A percentile compares a stretch with the other conserved stretches of the same genome.
phyloP scores from a whole-genome alignment of 2,113 vertebrate genomes.

The Gila orcuttii region DNA sequence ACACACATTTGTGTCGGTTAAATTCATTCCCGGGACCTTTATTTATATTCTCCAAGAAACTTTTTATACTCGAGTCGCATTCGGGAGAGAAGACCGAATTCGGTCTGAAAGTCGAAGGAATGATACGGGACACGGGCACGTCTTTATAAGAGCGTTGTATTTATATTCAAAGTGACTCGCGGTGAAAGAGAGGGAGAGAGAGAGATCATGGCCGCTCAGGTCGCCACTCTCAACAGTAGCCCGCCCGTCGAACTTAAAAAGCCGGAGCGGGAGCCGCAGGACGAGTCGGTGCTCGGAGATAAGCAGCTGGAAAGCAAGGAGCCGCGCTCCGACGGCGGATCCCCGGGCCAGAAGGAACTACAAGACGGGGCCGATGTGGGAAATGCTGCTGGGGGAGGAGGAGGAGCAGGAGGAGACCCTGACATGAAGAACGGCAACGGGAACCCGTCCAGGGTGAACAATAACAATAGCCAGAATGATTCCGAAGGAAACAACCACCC shows the following conservation, averaged over 20 bases:
- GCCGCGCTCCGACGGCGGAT: conserved; percentile 78
- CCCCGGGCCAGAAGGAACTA: conserved; percentile 87
- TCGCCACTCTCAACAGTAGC: conserved; percentile 90
- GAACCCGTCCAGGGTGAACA: conserved; percentile 86
- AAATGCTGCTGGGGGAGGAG: conserved; percentile 76
- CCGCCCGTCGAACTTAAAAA: conserved; percentile 92
- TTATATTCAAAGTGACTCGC: conserved; percentile 78
- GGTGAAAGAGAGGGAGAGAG: conserved; percentile 75
- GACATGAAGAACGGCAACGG: conserved; percentile 96
- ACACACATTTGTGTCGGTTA: conserved; percentile 66
- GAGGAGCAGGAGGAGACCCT: conserved; percentile 86
- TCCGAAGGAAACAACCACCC: conserved; percentile 89
- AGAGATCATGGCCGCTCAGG: conserved; percentile 97
- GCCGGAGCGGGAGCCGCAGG: conserved; percentile 87
- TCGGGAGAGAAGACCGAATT: conserved; percentile 80
- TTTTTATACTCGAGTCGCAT: conserved; percentile 72
- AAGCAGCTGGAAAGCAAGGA: conserved; percentile 81
- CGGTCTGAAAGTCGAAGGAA: conserved; percentile 86
- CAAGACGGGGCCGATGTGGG: conserved; percentile 89
- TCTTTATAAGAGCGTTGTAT: conserved; percentile 73
- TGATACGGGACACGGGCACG: conserved; percentile 81
- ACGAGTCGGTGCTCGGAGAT: conserved; percentile 86
- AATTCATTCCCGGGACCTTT: conserved; percentile 71
- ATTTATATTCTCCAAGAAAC: conserved; percentile 72
- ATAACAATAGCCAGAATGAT: conserved; percentile 80